Evolutionary conservation across 1,140 invertebrate genomes (phyloP).

Genomic region (Drosophila leontia): DNA sequence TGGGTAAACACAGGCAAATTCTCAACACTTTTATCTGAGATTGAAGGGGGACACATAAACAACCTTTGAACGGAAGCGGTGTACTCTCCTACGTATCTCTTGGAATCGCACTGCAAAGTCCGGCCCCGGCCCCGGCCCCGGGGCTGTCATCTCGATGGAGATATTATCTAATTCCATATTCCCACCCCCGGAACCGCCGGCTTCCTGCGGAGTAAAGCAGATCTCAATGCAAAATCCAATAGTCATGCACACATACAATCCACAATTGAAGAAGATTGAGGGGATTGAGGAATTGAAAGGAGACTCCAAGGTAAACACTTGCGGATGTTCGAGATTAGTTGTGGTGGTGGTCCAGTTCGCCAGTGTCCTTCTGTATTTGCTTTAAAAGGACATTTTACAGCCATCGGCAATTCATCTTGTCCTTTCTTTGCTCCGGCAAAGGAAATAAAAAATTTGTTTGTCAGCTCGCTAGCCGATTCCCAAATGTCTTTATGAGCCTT

Average conservation of each 20-base stretch:
- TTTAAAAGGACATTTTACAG: slow-evolving; percentile 78
- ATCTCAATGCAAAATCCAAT: slow-evolving; percentile 76
- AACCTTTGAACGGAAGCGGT: slow-evolving; percentile 25
- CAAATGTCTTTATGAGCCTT: slow-evolving; percentile 66
- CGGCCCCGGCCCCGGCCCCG: not conserved
- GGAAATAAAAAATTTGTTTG: slow-evolving; percentile 77
- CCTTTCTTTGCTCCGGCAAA: slow-evolving; percentile 37
- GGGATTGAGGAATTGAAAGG: slow-evolving; percentile 69
- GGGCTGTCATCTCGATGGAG: slow-evolving; percentile 49
- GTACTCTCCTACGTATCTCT: slow-evolving; percentile 13
- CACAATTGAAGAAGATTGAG: slow-evolving; percentile 64
- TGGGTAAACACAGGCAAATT: slow-evolving; percentile 43
- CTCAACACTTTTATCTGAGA: slow-evolving; percentile 49
- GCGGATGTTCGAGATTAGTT: slow-evolving; percentile 76
- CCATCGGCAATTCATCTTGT: slow-evolving; percentile 77
- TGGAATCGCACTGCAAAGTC: slow-evolving; percentile 22
- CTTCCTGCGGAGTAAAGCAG: slow-evolving; percentile 1
- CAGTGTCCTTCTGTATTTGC: slow-evolving; percentile 59
- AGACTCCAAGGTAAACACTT: slow-evolving; percentile 78
- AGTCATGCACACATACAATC: slow-evolving; percentile 77
- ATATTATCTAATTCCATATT: slow-evolving; percentile 54
- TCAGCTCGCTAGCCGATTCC: slow-evolving; percentile 56
- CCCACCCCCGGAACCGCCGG: slow-evolving; percentile 5
- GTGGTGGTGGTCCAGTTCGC: slow-evolving; percentile 69
- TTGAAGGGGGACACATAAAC: slow-evolving; percentile 43